phyloP scores from a whole-genome alignment of 1,140 invertebrate genomes.

The Dreissena rostriformis region DNA sequence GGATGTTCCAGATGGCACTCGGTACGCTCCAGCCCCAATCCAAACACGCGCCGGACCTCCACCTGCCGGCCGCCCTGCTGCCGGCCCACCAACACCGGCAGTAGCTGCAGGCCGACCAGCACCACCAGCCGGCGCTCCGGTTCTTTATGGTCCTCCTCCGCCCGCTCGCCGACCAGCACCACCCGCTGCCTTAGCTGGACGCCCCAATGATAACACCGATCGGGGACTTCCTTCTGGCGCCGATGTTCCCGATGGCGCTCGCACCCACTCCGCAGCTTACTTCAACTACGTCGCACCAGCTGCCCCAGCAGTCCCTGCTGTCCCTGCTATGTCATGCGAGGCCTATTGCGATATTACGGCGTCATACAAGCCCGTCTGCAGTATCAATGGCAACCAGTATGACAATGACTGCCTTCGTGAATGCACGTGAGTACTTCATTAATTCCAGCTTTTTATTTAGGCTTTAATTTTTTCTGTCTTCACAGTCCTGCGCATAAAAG shows the following conservation, averaged over 20 bases:
- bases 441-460: no score
- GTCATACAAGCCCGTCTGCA: constrained; percentile 23
- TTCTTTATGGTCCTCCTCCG: no score
- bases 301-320: not conserved
- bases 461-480: no score
- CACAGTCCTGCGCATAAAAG: no score
- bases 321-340: constrained; percentile 7
- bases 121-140: not conserved
- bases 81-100: not conserved
- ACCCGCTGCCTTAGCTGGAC: not conserved
- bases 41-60: not conserved
- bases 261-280: not conserved
- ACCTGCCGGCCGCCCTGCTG: not conserved
- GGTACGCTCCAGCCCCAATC: not conserved
- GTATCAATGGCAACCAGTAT: constrained; percentile 31
- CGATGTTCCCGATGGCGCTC: constrained; percentile 14
- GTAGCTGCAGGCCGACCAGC: not conserved
- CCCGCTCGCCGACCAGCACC: not conserved
- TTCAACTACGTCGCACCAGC: not conserved
- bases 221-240: constrained; percentile 4
- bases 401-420: constrained; percentile 39
- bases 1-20: constrained; percentile 34
- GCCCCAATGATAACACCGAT: constrained; percentile 29
- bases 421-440: constrained; percentile 20
- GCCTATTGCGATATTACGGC: constrained; percentile 16